Percentiles rank a stretch among this genome's conserved stretches.
Evolutionary conservation across 1,140 invertebrate genomes (phyloP).

Genomic region (Drosophila repletoides): DNA sequence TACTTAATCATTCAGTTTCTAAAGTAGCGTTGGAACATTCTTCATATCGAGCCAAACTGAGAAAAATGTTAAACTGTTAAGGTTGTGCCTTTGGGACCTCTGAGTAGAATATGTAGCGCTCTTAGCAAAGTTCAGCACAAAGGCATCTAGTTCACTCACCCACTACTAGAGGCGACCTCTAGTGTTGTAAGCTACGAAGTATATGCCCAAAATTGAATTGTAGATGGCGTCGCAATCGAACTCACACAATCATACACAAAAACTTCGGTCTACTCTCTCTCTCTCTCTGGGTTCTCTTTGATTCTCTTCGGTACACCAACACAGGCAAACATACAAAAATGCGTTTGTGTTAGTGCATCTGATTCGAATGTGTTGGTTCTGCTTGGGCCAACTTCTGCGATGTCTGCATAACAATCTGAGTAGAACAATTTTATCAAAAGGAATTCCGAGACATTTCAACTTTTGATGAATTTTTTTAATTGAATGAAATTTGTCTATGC

Average conservation of each 20-base stretch:
- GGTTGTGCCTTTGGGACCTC: no score
- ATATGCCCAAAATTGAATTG: conserved; percentile 12
- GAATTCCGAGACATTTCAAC: conserved; percentile 51
- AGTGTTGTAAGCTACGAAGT: conserved; percentile 19
- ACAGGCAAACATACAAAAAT: conserved; percentile 28
- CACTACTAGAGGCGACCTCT: conserved; percentile 47
- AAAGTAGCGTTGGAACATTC: no score
- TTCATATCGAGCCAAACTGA: no score
- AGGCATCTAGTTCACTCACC: conserved; percentile 22
- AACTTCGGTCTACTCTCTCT: conserved; percentile 5
- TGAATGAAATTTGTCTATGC: conserved; percentile 4
- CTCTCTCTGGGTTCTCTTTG: conserved; percentile 21
- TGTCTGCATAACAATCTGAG: conserved; percentile 45
- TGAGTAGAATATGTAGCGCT: background rate
- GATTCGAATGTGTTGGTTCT: conserved; percentile 65
- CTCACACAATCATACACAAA: background rate
- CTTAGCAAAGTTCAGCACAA: conserved; percentile 15
- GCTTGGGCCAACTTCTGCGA: conserved; percentile 22
- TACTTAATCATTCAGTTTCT: no score
- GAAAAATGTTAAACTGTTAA: no score
- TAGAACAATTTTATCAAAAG: conserved; percentile 48
- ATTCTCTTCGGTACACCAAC: conserved; percentile 39
- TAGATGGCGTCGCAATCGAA: conserved; percentile 50
- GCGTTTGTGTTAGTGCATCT: conserved; percentile 52
- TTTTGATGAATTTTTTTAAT: conserved; percentile 1